Evolutionary conservation across 2,888 invertebrate species (phyloP), one percentile per base, ranked within the genome.

Genomic region (Drosophila helvetica): DNA sequence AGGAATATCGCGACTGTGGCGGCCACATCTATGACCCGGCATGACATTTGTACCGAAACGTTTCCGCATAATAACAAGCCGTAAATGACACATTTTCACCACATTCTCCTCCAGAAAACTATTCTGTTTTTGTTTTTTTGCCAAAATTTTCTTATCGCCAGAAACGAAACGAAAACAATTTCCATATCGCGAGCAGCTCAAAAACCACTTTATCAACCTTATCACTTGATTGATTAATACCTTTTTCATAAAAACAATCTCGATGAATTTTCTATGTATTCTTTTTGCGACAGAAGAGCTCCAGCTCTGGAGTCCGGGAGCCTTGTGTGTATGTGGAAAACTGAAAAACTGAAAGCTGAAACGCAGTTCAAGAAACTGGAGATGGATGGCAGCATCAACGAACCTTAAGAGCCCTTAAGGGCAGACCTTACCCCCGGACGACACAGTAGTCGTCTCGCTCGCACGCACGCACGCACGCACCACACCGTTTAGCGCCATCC

Each of bases 301-400:
- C n/a, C n/a, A 38, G 1, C 7, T n/a, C n/a, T 38, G 2, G 2
- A n/a, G 38, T 38, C 15, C n/a, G 38, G 15, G 38, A 38, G n/a
- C 38, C n/a, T 38, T 38, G 30, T 59, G 43, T 75, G 76, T 76
- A 55, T 61, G 33, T 74, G 59, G 43, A 62, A 59, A 45, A 76
- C 59, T 18, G 18, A 17, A 22, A 17, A 52, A 52, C 38, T 38
- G 57, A 56, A 60, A 68, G 54, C 63, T 78, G 67, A 64, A 66
- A 80, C 78, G 69, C 78, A 83, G 80, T 80, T 83, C 78, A 80
- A 83, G 70, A 65, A 79, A 74, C 83, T 77, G 59, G 47, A 43
- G 62, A 64, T 62, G 57, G 62, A 64, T 62, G 57, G 57, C 72
- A 73, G 78, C 66, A 80, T 68, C 69, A 80, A 77, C 74, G 75